These are phyloP conservation scores for Antechinus stuartii DNA, from an alignment of 2,113 vertebrate species.

Conservation along the genomic window DNA sequence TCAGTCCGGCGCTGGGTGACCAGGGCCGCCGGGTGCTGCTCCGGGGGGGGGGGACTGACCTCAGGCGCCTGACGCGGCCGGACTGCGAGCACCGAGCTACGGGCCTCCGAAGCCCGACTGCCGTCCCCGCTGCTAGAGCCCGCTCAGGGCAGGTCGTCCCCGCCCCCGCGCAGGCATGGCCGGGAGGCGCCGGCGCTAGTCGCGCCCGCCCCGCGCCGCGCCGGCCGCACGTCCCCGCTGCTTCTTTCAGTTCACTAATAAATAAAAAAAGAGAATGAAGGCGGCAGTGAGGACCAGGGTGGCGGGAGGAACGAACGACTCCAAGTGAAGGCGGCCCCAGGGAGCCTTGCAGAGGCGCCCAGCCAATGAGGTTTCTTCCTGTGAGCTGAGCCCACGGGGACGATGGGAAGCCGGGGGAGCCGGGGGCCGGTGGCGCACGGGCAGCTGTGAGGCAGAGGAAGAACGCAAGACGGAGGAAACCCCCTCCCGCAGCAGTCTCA, in stretches of 20 bases:
- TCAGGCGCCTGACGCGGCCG: neutral
- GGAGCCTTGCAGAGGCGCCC: conserved; percentile 39
- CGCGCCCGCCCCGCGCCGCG: neutral
- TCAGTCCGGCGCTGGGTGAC: conserved; percentile 73
- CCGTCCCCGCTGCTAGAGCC: conserved; percentile 34
- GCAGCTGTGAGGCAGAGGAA: neutral
- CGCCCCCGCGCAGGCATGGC: conserved; percentile 33
- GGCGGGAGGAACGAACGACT: conserved; percentile 52
- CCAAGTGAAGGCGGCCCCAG: conserved; percentile 48
- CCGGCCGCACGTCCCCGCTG: neutral
- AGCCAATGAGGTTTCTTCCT: conserved; percentile 59
- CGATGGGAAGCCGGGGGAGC: conserved; percentile 64
- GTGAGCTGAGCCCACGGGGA: conserved; percentile 60
- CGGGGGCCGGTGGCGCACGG: conserved; percentile 17
- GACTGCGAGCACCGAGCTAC: neutral
- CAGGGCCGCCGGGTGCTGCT: conserved; percentile 64
- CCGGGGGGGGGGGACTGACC: conserved; percentile 70
- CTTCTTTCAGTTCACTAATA: conserved; percentile 38
- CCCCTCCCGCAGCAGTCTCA: neutral
- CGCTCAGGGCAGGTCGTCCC: neutral
- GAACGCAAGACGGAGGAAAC: neutral
- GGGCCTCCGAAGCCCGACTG: neutral
- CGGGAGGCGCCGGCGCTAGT: conserved; percentile 44
- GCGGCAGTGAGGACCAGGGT: conserved; percentile 5
- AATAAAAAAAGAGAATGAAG: conserved; percentile 57